Conservation (phyloP, 1,140 invertebrate genomes). For the Halyomorpha halys region DNA sequence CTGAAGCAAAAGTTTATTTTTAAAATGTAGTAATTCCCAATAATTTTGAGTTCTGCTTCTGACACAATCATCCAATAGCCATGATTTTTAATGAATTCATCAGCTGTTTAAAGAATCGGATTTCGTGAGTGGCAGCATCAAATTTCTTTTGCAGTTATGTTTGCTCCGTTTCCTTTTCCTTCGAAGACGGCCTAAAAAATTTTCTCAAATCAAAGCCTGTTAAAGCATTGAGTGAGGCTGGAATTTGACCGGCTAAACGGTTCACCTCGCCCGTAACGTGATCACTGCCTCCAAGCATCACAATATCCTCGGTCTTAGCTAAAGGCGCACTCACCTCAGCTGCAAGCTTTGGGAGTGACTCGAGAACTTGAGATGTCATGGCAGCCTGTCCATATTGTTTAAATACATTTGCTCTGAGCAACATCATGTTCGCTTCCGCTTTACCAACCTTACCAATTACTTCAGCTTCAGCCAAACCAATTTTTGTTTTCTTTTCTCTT, state of each 20-base stretch:
- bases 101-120: too few relatives aligned
- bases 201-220: constrained; percentile 86
- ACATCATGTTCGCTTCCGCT: constrained; percentile 89
- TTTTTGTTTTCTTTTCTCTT: constrained; percentile 77
- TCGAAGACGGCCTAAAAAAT: constrained; percentile 20
- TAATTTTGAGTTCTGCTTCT: too few relatives aligned
- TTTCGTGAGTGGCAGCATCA: too few relatives aligned
- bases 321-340: constrained; percentile 89
- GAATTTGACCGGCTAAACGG: constrained; percentile 75
- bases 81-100: too few relatives aligned
- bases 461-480: constrained; percentile 82
- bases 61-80: too few relatives aligned
- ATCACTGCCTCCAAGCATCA: constrained; percentile 74
- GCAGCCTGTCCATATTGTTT: constrained; percentile 95
- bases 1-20: too few relatives aligned
- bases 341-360: constrained; percentile 91
- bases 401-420: constrained; percentile 84
- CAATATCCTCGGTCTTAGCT: constrained; percentile 90
- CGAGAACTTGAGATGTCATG: constrained; percentile 81
- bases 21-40: too few relatives aligned
- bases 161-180: too few relatives aligned
- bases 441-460: constrained; percentile 80
- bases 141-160: too few relatives aligned
- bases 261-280: constrained; percentile 71
- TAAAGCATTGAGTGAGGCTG: constrained; percentile 83